Percentiles rank a stretch among this genome's conserved stretches.
Conservation (phyloP, 2,113 vertebrate species). For the Odocoileus hemionus region DNA sequence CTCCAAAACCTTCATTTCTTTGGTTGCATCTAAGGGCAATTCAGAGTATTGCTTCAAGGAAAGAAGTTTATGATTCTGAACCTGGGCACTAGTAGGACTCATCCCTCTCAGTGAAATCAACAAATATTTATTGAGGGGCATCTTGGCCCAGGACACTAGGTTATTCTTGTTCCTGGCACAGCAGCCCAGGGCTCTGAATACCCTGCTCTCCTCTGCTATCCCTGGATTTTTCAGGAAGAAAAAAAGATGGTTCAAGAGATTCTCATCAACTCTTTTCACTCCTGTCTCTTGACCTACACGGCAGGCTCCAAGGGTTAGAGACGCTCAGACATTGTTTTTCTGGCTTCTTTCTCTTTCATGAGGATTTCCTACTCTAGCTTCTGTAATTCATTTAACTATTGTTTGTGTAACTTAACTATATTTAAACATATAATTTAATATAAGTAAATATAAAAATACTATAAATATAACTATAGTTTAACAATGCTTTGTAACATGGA, state of each 20-base stretch:
- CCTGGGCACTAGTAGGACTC: not conserved
- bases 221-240: not conserved
- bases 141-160: not conserved
- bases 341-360: slow-evolving; percentile 12
- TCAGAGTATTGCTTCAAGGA: not conserved
- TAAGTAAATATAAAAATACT: slow-evolving; percentile 28
- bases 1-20: slow-evolving; percentile 17
- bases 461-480: slow-evolving; percentile 33
- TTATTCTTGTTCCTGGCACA: not conserved
- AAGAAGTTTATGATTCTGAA: not conserved
- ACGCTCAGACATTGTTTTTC: not conserved
- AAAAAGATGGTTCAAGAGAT: not conserved
- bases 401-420: slow-evolving; percentile 19
- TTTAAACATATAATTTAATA: slow-evolving; percentile 10
- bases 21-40: slow-evolving; percentile 12
- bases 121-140: not conserved
- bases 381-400: slow-evolving; percentile 29
- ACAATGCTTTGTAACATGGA: not conserved
- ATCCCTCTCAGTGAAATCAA: not conserved
- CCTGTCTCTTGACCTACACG: not conserved
- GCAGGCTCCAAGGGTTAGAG: not conserved
- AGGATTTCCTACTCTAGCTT: slow-evolving; percentile 21
- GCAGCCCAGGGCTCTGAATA: not conserved
- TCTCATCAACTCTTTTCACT: not conserved
- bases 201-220: not conserved